Evolutionary conservation across 2,888 invertebrate species (phyloP), one percentile per base, ranked within the genome.

Genomic region (Archaeoteleia sp.): DNA sequence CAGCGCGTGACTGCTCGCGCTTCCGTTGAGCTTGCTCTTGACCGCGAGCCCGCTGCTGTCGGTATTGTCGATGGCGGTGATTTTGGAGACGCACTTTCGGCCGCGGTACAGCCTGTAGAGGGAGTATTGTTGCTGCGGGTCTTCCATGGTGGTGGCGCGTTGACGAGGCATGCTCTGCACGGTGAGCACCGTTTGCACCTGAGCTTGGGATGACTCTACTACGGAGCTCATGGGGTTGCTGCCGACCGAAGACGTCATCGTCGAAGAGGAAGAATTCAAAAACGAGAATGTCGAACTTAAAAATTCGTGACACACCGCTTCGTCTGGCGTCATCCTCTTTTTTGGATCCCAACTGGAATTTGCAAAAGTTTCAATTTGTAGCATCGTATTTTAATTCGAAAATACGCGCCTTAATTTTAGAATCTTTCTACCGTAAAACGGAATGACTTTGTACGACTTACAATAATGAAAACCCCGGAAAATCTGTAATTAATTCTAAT

Each of bases 281-380:
- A 77, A 86, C 40, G 87, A 86, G 6, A 87, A 83, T 29, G 90
- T 89, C n/a, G n/a, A n/a, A 71, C 90, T 90, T 77, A 96, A 87
- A 92, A 94, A 97, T 80, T 95, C 94, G 86, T 97, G 97, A 49
- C 92, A 91, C 13, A 94, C 89, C 1, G 96, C 97, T 83, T 97
- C 96, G 53, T 94, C 95, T 0, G 97, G 94, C 1, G 94, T 96
- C 91, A 97, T 91, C 70, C 97, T 91, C 68, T 93, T 93, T 81
- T 92, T 92, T 10, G 96, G 94, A 86, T 97, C 96, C 97, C 97
- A 97, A 85, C 95, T 95, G 86, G 2, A 82, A 82, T 40, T n/a
- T 8, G 8, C 9, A 15, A 37, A 12, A 7, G 6, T 37, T 37
- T 17, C n/a, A 13, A 34, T 5, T 3, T 12, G 3, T 34, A 14